These are phyloP conservation scores for Procavia capensis DNA, from an alignment of 2,113 vertebrate species.

Conservation along the genomic window DNA sequence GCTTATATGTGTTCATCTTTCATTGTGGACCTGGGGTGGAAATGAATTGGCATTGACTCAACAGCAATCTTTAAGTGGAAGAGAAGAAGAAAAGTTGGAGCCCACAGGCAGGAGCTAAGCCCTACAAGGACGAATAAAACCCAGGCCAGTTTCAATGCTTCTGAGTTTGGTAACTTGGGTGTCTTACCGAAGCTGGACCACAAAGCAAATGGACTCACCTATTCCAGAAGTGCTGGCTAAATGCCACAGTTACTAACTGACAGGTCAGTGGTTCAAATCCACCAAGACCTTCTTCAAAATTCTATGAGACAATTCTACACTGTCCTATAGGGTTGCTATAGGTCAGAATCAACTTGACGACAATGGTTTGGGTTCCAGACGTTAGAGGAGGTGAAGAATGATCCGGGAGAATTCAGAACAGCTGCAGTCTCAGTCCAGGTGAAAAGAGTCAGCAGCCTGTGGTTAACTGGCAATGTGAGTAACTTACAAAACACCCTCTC, in stretches of 20 bases:
- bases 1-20: not conserved
- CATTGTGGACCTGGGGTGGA: not conserved
- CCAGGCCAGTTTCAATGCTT: not conserved
- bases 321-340: no score
- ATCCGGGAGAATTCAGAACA: not conserved
- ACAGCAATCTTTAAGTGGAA: not conserved
- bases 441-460: not conserved
- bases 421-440: no score
- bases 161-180: not conserved
- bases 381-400: not conserved
- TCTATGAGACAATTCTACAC: no score
- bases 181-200: not conserved
- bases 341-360: no score
- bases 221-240: rapidly evolving
- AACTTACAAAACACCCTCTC: not conserved
- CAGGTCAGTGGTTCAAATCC: no score
- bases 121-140: no score
- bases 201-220: not conserved
- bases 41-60: no score
- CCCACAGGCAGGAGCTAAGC: not conserved
- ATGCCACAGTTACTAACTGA: no score
- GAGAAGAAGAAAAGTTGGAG: not conserved
- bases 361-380: no score
- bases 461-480: not conserved
- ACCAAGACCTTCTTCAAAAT: no score